Evolutionary conservation across 2,888 invertebrate species (phyloP).

Genomic region (Luperina nickerlii): DNA sequence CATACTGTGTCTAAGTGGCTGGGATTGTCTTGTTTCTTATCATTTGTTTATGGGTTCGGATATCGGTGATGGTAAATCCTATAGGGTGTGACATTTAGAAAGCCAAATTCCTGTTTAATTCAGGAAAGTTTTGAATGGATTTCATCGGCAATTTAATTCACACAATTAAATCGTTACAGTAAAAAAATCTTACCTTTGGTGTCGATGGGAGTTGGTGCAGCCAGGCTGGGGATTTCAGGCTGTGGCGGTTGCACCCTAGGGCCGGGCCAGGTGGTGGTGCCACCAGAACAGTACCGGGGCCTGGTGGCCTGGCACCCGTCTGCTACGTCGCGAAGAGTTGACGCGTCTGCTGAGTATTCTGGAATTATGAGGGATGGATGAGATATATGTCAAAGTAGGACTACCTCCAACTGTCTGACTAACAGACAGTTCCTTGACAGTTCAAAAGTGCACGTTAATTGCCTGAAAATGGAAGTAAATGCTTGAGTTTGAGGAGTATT

Average conservation of each 20-base stretch:
- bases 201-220: slow-evolving; percentile 84
- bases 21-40: slow-evolving; percentile 28
- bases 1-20: slow-evolving; percentile 54
- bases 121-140: background rate
- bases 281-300: slow-evolving; percentile 91
- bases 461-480: background rate
- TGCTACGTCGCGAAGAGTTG: slow-evolving; percentile 86
- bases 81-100: slow-evolving; percentile 12
- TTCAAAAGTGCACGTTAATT: background rate
- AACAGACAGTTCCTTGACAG: background rate
- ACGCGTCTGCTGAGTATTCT: slow-evolving; percentile 88
- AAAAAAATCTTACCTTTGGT: slow-evolving; percentile 83
- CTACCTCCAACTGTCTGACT: background rate
- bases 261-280: slow-evolving; percentile 89
- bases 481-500: background rate
- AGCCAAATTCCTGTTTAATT: background rate
- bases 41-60: slow-evolving; percentile 40
- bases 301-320: slow-evolving; percentile 89
- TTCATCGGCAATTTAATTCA: background rate
- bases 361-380: slow-evolving; percentile 43
- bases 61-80: background rate
- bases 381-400: background rate
- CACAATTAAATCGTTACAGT: too few species aligned
- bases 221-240: slow-evolving; percentile 84
- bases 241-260: slow-evolving; percentile 87